These are phyloP conservation scores for Camponotus floridanus DNA, from an alignment of 1,140 invertebrate species.

Conservation along the genomic window DNA sequence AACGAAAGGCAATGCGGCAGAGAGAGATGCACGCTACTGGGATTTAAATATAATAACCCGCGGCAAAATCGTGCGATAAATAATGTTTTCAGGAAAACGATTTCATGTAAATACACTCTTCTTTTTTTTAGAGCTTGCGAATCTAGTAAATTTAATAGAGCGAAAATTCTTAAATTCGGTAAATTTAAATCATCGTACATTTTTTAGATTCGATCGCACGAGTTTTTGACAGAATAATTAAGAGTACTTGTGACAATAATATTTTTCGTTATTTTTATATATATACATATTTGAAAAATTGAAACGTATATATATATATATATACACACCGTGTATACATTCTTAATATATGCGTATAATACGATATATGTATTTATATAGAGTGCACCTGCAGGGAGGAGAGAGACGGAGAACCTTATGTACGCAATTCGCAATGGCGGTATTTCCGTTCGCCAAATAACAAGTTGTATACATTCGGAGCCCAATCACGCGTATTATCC, in stretches of 20 bases:
- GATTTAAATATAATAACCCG: conserved; percentile 78
- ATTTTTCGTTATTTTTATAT: background rate
- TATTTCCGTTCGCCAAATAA: conserved; percentile 73
- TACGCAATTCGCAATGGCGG: conserved; percentile 58
- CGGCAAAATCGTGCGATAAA: conserved; percentile 70
- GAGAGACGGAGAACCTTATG: conserved; percentile 53
- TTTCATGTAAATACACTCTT: background rate
- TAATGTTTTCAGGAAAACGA: conserved; percentile 35
- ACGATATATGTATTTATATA: conserved; percentile 22
- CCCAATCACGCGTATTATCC: conserved; percentile 68
- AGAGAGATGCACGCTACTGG: conserved; percentile 53
- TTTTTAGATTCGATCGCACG: background rate
- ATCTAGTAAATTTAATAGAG: background rate
- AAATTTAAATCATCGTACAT: background rate
- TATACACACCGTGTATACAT: background rate
- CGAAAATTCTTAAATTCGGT: background rate
- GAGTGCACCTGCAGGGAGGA: background rate
- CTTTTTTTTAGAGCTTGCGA: background rate
- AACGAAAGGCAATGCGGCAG: conserved; percentile 58
- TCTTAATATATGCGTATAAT: background rate
- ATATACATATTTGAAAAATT: background rate
- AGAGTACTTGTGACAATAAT: no score
- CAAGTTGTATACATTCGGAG: conserved; percentile 67
- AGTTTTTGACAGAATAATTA: background rate
- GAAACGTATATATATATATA: background rate